Evolutionary conservation across 1,140 invertebrate genomes (phyloP), one percentile per base, ranked within the genome.

Genomic region (Scaptomyza pallida): DNA sequence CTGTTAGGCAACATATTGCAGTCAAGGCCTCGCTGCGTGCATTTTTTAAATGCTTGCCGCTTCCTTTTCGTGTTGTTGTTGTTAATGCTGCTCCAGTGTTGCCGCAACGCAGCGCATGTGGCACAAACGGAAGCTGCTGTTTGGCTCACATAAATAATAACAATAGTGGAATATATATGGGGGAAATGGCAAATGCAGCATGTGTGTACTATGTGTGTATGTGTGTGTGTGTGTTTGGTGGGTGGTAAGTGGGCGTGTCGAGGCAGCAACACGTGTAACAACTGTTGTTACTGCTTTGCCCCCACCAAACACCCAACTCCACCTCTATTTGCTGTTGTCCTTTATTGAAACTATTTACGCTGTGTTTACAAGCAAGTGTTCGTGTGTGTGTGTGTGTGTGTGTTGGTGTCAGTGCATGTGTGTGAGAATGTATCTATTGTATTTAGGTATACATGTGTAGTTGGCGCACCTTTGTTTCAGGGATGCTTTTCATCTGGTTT

Each of bases 91-190:
- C 67, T 50, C 43, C 68, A 69, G 48, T 21, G 33, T 68, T 69
- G 80, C 81, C 76, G 72, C 65, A 62, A 37, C 61, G 51, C 45
- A 40, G 56, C 67, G 67, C 81, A 86, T 86, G 82, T 86, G 81
- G 81, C 82, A 86, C 81, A 86, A 86, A 60, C 81, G 81, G 81
- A 86, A 86, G 81, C 81, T 86, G 77, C 82, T 86, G 82, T 86
- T 86, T 88, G 81, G 69, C 82, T 86, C 82, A 83, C 78, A 86
- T 88, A 86, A 86, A 86, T 86, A 86, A 86, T 86, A 86, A 86
- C 81, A 86, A 86, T 75, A 55, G 61, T 63, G 70, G 44, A 30
- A 52, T 26, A 44, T 37, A n/a, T n/a, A n/a, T n/a, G n/a, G 43
- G 59, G 56, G 56, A 23, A 45, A 30, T 63, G 45, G 40, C 16